Percentiles rank a stretch among this genome's conserved stretches.
Evolutionary conservation across 2,888 invertebrate species (phyloP).

Genomic region (Brenthis ino): DNA sequence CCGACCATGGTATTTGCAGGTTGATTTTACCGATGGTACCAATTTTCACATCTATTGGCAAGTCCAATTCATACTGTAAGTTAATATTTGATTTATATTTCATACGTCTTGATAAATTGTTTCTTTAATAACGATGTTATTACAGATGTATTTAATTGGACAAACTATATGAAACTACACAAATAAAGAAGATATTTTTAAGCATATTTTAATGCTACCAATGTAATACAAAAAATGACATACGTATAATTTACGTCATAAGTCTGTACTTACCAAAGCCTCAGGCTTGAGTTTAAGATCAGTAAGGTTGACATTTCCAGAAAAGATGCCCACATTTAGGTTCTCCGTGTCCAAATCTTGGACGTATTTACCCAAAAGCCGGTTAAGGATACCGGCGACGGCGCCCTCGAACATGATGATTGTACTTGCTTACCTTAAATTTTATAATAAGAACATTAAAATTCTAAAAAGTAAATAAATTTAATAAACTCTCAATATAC

Average conservation of each 20-base stretch:
- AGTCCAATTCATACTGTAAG: conserved; percentile 89
- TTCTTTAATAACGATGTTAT: no score
- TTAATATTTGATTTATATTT: no score
- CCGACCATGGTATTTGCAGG: conserved; percentile 90
- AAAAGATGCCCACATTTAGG: conserved; percentile 91
- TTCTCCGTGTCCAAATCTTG: conserved; percentile 92
- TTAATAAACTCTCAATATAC: no score
- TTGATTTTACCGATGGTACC: conserved; percentile 89
- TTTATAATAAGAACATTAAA: background rate
- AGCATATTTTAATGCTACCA: no score
- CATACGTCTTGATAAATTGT: no score
- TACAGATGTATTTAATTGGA: no score
- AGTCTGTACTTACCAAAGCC: conserved; percentile 85
- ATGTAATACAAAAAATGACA: no score
- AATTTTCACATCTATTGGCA: conserved; percentile 91
- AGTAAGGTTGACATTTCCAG: conserved; percentile 89
- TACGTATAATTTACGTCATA: no score
- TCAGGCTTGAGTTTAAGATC: conserved; percentile 91
- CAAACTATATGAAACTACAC: no score
- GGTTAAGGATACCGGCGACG: conserved; percentile 90
- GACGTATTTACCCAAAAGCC: conserved; percentile 90
- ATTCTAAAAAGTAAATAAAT: no score
- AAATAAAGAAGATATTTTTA: no score
- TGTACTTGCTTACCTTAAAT: conserved; percentile 26
- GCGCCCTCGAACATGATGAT: conserved; percentile 88